These are phyloP conservation scores for Zaprionus camerounensis DNA, from an alignment of 1,140 invertebrate species.

Conservation along the genomic window DNA sequence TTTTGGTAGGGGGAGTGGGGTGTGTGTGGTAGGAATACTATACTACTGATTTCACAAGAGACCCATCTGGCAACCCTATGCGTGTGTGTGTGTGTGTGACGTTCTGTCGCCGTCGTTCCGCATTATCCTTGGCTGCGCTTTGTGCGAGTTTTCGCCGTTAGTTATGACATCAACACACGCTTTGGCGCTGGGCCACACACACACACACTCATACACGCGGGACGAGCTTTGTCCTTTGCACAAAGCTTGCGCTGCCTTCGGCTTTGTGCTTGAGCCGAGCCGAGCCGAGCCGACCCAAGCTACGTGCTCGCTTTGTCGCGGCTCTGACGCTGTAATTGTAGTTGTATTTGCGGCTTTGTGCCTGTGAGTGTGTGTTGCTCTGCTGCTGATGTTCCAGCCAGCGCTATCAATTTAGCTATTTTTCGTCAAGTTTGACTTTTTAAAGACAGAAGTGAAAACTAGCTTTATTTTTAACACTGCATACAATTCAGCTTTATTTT, in stretches of 20 bases:
- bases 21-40: no score
- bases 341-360: constrained; percentile 27
- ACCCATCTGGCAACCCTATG: no score
- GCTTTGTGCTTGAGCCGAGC: constrained; percentile 56
- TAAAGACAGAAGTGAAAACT: no score
- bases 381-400: no score
- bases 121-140: constrained; percentile 42
- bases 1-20: no score
- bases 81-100: constrained; percentile 17
- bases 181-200: constrained; percentile 39
- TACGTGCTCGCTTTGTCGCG: constrained; percentile 15
- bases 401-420: no score
- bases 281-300: constrained; percentile 30
- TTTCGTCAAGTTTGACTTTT: no score
- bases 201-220: constrained; percentile 5
- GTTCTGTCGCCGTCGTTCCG: constrained; percentile 29
- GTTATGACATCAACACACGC: constrained; percentile 78
- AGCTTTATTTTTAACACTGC: no score
- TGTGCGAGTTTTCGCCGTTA: constrained; percentile 45
- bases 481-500: no score
- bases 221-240: constrained; percentile 62
- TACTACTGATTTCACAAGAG: no score
- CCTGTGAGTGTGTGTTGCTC: constrained; percentile 6
- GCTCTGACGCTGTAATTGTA: constrained; percentile 23
- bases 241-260: constrained; percentile 52